phyloP scores from a whole-genome alignment of 2,888 invertebrate species.

The Eurytoma adleriae region DNA sequence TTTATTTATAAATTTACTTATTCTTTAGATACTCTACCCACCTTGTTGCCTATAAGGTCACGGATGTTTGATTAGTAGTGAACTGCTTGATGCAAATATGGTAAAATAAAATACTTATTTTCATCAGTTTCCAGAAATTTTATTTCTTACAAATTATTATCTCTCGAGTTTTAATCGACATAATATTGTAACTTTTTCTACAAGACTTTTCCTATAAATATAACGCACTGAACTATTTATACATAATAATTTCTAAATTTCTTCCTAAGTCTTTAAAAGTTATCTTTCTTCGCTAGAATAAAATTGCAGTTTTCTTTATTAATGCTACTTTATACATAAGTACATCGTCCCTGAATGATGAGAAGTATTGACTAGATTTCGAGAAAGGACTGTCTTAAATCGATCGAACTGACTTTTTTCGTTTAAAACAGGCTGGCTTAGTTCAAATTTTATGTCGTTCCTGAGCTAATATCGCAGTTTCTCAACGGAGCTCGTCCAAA shows the following conservation, averaged over 20 bases:
- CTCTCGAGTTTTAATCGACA: slow-evolving; percentile 47
- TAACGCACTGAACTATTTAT: slow-evolving; percentile 50
- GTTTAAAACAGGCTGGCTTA: slow-evolving; percentile 20
- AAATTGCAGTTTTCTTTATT: slow-evolving; percentile 50
- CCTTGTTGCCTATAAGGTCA: too few relatives aligned
- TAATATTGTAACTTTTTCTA: slow-evolving; percentile 53
- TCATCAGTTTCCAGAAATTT: slow-evolving; percentile 55
- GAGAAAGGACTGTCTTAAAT: slow-evolving; percentile 38
- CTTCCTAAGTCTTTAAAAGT: slow-evolving; percentile 52
- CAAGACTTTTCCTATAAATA: slow-evolving; percentile 55
- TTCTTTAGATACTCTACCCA: too few relatives aligned
- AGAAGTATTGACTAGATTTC: slow-evolving; percentile 51
- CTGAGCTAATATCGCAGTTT: slow-evolving; percentile 46
- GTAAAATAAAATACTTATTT: neutral
- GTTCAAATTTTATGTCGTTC: slow-evolving; percentile 37
- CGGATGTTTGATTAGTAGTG: too few relatives aligned
- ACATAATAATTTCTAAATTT: slow-evolving; percentile 43
- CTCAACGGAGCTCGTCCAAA: slow-evolving; percentile 23
- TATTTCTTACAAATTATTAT: slow-evolving; percentile 70
- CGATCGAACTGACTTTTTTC: slow-evolving; percentile 50
- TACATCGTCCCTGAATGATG: slow-evolving; percentile 57
- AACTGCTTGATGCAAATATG: too few relatives aligned
- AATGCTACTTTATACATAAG: slow-evolving; percentile 65
- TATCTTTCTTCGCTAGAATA: slow-evolving; percentile 56
- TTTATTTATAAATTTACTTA: too few relatives aligned